Evolutionary conservation across 2,797 vertebrate genomes (phyloP).

Genomic region (Iguana delicatissima): DNA sequence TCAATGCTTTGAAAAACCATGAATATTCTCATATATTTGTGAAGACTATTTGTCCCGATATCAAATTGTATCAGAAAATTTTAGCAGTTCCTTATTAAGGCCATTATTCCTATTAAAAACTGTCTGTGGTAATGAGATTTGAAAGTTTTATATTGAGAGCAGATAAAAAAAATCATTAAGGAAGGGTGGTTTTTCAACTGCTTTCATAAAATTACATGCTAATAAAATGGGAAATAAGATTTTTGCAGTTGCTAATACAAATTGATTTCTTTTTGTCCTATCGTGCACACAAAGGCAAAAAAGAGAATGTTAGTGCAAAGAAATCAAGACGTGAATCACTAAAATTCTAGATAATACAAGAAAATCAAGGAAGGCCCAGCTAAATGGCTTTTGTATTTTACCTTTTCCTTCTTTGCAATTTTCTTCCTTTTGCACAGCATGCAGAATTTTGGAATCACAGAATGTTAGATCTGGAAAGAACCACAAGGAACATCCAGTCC

Average conservation of each 20-base stretch:
- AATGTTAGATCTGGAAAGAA: no score
- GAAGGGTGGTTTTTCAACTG: slow-evolving; percentile 48
- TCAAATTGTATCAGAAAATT: slow-evolving; percentile 64
- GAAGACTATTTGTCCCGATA: slow-evolving; percentile 43
- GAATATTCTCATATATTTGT: slow-evolving; percentile 42
- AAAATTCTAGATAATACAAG: fast-evolving
- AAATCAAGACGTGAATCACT: slow-evolving; percentile 28
- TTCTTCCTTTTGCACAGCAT: not conserved
- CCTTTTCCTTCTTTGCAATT: not conserved
- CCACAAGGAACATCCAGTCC: no score
- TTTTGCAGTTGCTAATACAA: slow-evolving; percentile 70
- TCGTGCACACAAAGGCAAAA: slow-evolving; percentile 32
- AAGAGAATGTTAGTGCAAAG: not conserved
- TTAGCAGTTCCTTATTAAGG: slow-evolving; percentile 61
- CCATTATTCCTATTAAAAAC: slow-evolving; percentile 63
- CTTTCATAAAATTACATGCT: slow-evolving; percentile 67
- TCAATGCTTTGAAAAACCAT: not conserved
- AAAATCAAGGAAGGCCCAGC: not conserved
- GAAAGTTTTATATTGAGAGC: slow-evolving; percentile 65
- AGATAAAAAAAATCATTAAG: slow-evolving; percentile 64
- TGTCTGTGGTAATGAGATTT: slow-evolving; percentile 71
- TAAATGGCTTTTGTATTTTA: not conserved
- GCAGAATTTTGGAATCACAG: no score
- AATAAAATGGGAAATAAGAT: slow-evolving; percentile 70
- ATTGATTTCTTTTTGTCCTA: slow-evolving; percentile 65